Percentiles rank a stretch among this genome's conserved stretches.
Evolutionary conservation across 2,797 vertebrate genomes (phyloP).

Genomic region (Siniperca scherzeri): DNA sequence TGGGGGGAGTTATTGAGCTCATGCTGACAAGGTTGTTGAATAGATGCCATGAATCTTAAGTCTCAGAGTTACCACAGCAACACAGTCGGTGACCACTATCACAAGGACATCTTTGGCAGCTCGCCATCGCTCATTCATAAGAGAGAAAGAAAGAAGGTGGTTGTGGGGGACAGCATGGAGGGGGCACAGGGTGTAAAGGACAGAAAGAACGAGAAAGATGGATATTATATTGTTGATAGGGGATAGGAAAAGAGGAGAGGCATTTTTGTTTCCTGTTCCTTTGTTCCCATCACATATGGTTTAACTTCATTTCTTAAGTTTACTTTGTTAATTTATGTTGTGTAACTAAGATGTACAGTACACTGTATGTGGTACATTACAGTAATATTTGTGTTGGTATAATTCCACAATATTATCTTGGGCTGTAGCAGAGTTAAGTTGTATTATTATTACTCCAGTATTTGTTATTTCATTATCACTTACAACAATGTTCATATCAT

Average conservation of each 20-base stretch:
- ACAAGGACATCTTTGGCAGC: constrained; percentile 77
- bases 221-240: constrained; percentile 3
- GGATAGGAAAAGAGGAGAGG: not conserved
- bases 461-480: not conserved
- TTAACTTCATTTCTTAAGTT: not conserved
- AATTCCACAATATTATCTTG: constrained; percentile 4
- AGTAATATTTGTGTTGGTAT: constrained; percentile 3
- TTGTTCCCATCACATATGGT: not conserved
- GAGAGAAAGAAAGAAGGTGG: constrained; percentile 47
- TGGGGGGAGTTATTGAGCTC: constrained; percentile 60
- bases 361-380: constrained; percentile 1
- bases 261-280: not conserved
- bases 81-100: constrained; percentile 69
- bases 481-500: not conserved
- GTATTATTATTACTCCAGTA: not conserved
- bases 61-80: constrained; percentile 79
- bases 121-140: constrained; percentile 73
- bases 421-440: not conserved
- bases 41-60: constrained; percentile 76
- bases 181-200: not conserved
- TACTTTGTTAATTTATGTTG: not conserved
- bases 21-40: constrained; percentile 74
- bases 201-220: not conserved
- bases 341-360: not conserved
- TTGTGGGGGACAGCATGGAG: not conserved